Percentiles rank a stretch among this genome's conserved stretches.
These are phyloP conservation scores for Pseudoatta argentina DNA, from an alignment of 1,140 invertebrate species.

Conservation along the genomic window DNA sequence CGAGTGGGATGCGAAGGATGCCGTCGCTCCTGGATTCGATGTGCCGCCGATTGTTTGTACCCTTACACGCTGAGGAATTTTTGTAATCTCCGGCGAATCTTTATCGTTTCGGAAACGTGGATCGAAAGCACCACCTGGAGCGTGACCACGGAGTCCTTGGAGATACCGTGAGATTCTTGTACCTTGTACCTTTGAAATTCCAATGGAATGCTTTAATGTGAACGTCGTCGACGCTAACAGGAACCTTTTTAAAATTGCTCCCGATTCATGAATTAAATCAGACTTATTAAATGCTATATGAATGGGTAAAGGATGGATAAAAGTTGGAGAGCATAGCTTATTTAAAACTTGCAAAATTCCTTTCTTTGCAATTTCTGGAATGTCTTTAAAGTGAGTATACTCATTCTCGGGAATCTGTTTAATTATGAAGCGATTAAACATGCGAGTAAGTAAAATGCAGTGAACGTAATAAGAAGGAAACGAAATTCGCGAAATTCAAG, in stretches of 20 bases:
- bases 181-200: conserved; percentile 43
- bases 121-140: conserved; percentile 51
- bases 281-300: conserved; percentile 56
- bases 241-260: conserved; percentile 46
- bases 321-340: conserved; percentile 45
- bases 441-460: conserved; percentile 48
- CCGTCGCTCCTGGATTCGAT: conserved; percentile 34
- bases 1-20: not conserved
- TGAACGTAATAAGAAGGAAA: conserved; percentile 32
- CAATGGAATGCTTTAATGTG: conserved; percentile 38
- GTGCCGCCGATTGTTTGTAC: conserved; percentile 38
- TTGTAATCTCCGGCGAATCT: conserved; percentile 65
- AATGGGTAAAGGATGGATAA: conserved; percentile 28
- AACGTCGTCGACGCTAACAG: conserved; percentile 39
- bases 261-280: conserved; percentile 57
- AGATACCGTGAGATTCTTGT: conserved; percentile 26
- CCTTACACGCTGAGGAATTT: conserved; percentile 38
- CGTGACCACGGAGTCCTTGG: conserved; percentile 35
- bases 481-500: conserved; percentile 19
- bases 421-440: conserved; percentile 59
- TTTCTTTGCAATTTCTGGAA: conserved; percentile 46
- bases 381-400: conserved; percentile 43
- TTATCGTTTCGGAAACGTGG: conserved; percentile 54
- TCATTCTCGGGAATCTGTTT: conserved; percentile 56
- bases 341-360: conserved; percentile 61